Evolutionary conservation across 1,140 invertebrate species (phyloP).

Genomic region (Drosophila takahashii): DNA sequence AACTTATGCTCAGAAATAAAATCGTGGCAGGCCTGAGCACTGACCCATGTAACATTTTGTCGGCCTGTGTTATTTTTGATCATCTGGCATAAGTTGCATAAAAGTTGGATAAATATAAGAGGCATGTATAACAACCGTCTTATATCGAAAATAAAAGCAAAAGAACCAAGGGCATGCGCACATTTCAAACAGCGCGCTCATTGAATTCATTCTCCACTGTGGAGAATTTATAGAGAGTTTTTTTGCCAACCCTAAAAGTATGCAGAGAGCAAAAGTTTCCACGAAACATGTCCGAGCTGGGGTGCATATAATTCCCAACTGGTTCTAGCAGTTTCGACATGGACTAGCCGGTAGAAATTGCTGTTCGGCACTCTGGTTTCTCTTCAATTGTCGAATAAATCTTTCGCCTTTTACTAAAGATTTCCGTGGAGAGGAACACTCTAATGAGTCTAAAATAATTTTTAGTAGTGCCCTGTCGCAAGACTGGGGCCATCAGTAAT

Average conservation of each 20-base stretch:
- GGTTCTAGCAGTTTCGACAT: constrained; percentile 12
- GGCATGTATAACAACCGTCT: neutral
- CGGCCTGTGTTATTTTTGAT: no score
- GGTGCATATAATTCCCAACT: constrained; percentile 54
- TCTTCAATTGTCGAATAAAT: constrained; percentile 85
- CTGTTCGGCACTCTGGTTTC: constrained; percentile 77
- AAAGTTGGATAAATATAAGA: neutral
- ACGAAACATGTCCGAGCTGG: no score
- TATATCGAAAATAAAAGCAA: neutral
- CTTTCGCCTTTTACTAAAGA: constrained; percentile 86
- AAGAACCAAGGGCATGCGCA: neutral
- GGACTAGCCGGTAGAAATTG: constrained; percentile 48
- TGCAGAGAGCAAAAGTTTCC: constrained; percentile 22
- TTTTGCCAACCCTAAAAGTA: no score
- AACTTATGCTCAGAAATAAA: no score
- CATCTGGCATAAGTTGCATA: no score
- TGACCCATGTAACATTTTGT: no score
- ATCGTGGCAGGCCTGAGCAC: no score
- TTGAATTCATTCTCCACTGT: neutral
- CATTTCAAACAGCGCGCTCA: neutral
- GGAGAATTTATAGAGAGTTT: no score
- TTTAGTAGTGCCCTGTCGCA: constrained; percentile 74
- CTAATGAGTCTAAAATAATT: constrained; percentile 84
- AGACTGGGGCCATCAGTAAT: constrained; percentile 67
- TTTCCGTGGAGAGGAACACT: constrained; percentile 84